Conservation (phyloP, 2,113 vertebrate species). For the Epinephelus moara region DNA sequence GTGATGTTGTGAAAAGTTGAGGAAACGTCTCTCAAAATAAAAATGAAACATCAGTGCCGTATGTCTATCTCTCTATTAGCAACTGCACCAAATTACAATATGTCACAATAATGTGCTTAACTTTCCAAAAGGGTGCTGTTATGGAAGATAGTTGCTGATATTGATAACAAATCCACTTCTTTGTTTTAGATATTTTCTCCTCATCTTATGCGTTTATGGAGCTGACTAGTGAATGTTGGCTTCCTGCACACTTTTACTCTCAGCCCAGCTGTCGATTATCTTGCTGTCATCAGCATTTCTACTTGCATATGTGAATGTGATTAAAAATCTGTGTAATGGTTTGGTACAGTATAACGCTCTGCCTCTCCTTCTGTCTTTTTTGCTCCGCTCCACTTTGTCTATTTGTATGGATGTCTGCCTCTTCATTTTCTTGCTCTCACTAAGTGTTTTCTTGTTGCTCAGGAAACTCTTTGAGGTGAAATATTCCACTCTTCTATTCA, state of each 20-base stretch:
- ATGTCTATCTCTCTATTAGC: neutral
- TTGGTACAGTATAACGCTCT: neutral
- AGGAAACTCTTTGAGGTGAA: slow-evolving; percentile 66
- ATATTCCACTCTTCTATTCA: slow-evolving; percentile 59
- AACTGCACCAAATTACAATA: neutral
- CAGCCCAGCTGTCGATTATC: neutral
- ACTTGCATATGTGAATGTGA: slow-evolving; percentile 21
- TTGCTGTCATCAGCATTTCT: neutral
- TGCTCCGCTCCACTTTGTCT: slow-evolving; percentile 31
- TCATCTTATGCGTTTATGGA: slow-evolving; percentile 8
- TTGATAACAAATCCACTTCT: neutral
- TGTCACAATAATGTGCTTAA: neutral
- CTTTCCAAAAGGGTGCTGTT: neutral
- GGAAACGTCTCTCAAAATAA: neutral
- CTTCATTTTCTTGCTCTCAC: slow-evolving; percentile 17
- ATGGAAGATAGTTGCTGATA: neutral
- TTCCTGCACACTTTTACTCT: slow-evolving; percentile 4
- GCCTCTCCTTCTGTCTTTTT: slow-evolving; percentile 13
- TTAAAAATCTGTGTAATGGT: slow-evolving; percentile 11
- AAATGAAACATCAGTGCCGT: neutral
- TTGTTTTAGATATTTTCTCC: neutral
- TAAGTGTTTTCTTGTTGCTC: slow-evolving; percentile 55
- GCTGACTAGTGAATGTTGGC: neutral
- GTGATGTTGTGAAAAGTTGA: slow-evolving; percentile 2
- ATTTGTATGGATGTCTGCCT: slow-evolving; percentile 20